A percentile compares a stretch with the other conserved stretches of the same genome.
Conservation (phyloP, 2,113 vertebrate species). For the Muntiacus muntjak region DNA sequence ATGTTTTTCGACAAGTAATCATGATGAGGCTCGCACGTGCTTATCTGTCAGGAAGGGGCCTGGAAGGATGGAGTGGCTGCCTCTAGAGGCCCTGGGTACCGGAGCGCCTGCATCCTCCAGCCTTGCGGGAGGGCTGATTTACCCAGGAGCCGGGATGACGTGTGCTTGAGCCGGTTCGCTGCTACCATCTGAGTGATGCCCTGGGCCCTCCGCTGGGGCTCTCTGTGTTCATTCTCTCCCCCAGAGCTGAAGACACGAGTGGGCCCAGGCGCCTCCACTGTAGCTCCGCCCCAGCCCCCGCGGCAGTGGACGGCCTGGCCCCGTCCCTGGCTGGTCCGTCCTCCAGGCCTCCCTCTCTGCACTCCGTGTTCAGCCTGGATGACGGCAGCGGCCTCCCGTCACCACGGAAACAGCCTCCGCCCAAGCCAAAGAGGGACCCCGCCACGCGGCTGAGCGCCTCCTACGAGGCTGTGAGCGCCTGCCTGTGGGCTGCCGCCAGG, state of each 20-base stretch:
- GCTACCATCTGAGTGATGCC: constrained; percentile 67
- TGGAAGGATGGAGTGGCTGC: constrained; percentile 60
- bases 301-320: constrained; percentile 84
- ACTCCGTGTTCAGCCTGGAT: constrained; percentile 85
- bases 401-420: constrained; percentile 96
- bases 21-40: background rate
- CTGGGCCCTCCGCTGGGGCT: constrained; percentile 57
- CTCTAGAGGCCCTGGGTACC: constrained; percentile 59
- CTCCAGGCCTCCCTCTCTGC: constrained; percentile 87
- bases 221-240: constrained; percentile 28
- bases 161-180: constrained; percentile 67
- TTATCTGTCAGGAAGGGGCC: constrained; percentile 64
- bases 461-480: constrained; percentile 94
- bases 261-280: constrained; percentile 85
- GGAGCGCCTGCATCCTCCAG: constrained; percentile 44
- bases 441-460: constrained; percentile 96
- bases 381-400: constrained; percentile 87
- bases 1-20: background rate
- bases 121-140: constrained; percentile 64
- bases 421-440: constrained; percentile 97
- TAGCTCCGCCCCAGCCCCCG: constrained; percentile 83
- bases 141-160: constrained; percentile 67
- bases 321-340: constrained; percentile 82
- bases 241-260: constrained; percentile 86
- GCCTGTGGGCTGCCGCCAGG: constrained; percentile 88